Conservation (phyloP, 2,797 vertebrate species). For the Crenichthys baileyi region DNA sequence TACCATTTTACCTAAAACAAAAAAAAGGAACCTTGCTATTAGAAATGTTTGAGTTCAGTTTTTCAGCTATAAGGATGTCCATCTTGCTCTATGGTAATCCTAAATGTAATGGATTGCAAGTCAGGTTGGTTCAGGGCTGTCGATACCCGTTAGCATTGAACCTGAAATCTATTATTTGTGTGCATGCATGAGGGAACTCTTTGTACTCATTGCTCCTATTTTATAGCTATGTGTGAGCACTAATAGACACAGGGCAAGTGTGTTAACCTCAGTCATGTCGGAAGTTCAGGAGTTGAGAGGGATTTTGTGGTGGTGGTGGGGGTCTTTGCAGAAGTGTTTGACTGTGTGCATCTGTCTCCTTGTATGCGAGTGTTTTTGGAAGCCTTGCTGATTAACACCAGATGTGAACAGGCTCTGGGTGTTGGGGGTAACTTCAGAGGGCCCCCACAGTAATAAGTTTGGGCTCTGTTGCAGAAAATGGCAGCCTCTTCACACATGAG, state of each 20-base stretch:
- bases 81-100: not conserved
- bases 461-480: slow-evolving; percentile 42
- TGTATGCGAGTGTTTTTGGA: slow-evolving; percentile 62
- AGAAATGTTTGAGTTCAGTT: not conserved
- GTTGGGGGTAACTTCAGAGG: slow-evolving; percentile 59
- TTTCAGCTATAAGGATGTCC: not conserved
- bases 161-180: slow-evolving; percentile 5
- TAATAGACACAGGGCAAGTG: slow-evolving; percentile 68
- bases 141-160: not conserved
- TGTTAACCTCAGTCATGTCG: slow-evolving; percentile 81
- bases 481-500: slow-evolving; percentile 65
- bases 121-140: not conserved
- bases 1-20: not conserved
- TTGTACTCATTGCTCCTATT: not conserved
- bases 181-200: slow-evolving; percentile 1
- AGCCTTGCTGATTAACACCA: slow-evolving; percentile 74
- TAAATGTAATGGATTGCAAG: not conserved
- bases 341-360: slow-evolving; percentile 61
- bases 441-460: slow-evolving; percentile 56
- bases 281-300: slow-evolving; percentile 86
- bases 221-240: slow-evolving; percentile 19
- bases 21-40: not conserved
- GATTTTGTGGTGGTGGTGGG: slow-evolving; percentile 64
- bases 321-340: slow-evolving; percentile 68
- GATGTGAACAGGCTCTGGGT: slow-evolving; percentile 73